phyloP scores from a whole-genome alignment of 92 coral and sea anemone genomes.

The Virgularia gustaviana region DNA sequence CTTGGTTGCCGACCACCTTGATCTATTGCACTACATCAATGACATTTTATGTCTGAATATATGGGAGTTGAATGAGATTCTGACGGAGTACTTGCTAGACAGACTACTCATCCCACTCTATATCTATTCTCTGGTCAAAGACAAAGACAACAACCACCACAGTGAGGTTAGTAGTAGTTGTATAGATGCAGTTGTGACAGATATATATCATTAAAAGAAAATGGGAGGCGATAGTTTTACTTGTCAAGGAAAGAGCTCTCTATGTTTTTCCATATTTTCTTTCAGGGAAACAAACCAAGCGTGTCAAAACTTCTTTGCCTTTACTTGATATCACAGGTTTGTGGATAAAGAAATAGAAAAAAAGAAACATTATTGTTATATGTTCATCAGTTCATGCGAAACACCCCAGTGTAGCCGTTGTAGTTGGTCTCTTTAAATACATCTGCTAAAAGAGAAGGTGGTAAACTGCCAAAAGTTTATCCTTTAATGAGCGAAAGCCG shows the following conservation, averaged over 20 bases:
- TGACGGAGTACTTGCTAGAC: constrained; percentile 81
- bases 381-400: too few species aligned
- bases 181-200: background rate
- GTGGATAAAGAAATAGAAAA: too few species aligned
- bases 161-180: background rate
- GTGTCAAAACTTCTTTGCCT: too few species aligned
- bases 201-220: too few species aligned
- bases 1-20: constrained; percentile 92
- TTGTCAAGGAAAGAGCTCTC: background rate
- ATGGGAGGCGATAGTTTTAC: background rate
- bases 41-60: constrained; percentile 81
- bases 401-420: too few species aligned
- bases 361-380: too few species aligned
- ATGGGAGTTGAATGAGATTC: constrained; percentile 70
- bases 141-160: constrained; percentile 20
- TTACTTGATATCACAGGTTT: too few species aligned
- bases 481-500: constrained; percentile 56
- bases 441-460: background rate
- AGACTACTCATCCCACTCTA: constrained; percentile 83
- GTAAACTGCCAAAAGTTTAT: background rate
- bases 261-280: background rate
- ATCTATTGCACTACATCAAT: constrained; percentile 87
- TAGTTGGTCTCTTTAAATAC: too few species aligned
- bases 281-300: constrained; percentile 3
- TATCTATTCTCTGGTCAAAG: constrained; percentile 73